Conservation (phyloP, 1,140 invertebrate species). For the Bombyx mandarina region DNA sequence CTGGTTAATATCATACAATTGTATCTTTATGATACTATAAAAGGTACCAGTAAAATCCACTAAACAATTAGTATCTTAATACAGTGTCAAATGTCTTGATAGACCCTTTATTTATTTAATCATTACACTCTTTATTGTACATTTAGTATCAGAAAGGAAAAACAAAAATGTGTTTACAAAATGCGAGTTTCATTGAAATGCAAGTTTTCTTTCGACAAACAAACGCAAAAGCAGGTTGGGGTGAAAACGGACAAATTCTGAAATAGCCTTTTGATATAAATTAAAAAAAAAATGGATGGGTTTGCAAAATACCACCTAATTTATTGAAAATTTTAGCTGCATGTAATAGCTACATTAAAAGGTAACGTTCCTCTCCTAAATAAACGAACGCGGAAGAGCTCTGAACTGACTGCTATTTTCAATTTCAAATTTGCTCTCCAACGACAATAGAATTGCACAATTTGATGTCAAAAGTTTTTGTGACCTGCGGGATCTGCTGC, state of each 20-base stretch:
- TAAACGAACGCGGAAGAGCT: conserved; percentile 27
- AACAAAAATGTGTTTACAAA: not conserved
- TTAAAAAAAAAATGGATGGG: conserved; percentile 7
- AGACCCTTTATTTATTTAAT: no score
- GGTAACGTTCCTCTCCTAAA: conserved; percentile 35
- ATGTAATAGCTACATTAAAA: conserved; percentile 34
- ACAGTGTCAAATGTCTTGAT: no score
- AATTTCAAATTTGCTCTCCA: conserved; percentile 42
- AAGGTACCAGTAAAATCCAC: no score
- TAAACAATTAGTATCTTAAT: no score
- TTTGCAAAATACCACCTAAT: conserved; percentile 25
- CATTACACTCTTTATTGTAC: not conserved
- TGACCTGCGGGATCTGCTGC: conserved; percentile 5
- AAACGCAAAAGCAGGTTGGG: not conserved
- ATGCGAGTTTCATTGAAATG: not conserved
- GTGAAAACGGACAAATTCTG: no score
- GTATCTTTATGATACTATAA: no score
- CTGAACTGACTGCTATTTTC: conserved; percentile 41
- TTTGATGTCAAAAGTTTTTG: conserved; percentile 36
- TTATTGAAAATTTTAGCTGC: conserved; percentile 35
- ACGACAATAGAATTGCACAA: conserved; percentile 36
- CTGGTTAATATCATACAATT: no score
- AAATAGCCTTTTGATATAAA: not conserved
- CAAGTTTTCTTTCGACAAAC: not conserved
- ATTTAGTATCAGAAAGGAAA: not conserved